phyloP scores from a whole-genome alignment of 1,140 invertebrate genomes.

The Hypsibius dujardini region DNA sequence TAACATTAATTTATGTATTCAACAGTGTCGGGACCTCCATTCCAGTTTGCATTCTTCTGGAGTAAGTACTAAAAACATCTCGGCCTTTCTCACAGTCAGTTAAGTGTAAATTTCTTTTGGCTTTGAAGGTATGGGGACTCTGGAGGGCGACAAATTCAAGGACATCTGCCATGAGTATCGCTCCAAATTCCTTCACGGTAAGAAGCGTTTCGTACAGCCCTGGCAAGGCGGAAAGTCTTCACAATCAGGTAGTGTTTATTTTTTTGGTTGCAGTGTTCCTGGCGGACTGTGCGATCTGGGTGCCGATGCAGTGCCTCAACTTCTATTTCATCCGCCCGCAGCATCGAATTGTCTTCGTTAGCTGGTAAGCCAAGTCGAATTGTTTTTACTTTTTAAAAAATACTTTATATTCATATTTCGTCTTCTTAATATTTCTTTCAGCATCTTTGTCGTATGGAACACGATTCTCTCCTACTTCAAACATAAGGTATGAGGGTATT shows the following conservation, averaged over 20 bases:
- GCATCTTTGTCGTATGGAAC: constrained; percentile 1
- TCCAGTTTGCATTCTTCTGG: constrained; percentile 17
- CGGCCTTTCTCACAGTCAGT: neutral
- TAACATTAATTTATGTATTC: too few relatives aligned
- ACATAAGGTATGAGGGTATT: neutral
- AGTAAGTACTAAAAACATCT: neutral
- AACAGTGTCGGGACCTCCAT: neutral
- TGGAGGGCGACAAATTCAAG: neutral
- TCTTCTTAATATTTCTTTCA: too few relatives aligned
- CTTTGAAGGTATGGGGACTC: neutral
- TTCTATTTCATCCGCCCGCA: neutral
- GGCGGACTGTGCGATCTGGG: constrained; percentile 5
- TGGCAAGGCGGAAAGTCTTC: too few relatives aligned
- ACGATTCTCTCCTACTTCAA: constrained; percentile 11
- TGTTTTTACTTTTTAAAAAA: too few relatives aligned
- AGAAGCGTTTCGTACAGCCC: too few relatives aligned
- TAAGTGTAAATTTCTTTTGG: neutral
- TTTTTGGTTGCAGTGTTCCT: neutral
- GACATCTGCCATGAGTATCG: neutral
- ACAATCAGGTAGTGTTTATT: too few relatives aligned
- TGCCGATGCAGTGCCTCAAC: constrained; percentile 8
- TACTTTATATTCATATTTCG: too few relatives aligned
- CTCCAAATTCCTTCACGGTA: neutral
- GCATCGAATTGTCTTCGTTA: neutral
- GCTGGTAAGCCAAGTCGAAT: neutral